Evolutionary conservation across 1,140 invertebrate species (phyloP).

Genomic region (Listronotus oregonensis): DNA sequence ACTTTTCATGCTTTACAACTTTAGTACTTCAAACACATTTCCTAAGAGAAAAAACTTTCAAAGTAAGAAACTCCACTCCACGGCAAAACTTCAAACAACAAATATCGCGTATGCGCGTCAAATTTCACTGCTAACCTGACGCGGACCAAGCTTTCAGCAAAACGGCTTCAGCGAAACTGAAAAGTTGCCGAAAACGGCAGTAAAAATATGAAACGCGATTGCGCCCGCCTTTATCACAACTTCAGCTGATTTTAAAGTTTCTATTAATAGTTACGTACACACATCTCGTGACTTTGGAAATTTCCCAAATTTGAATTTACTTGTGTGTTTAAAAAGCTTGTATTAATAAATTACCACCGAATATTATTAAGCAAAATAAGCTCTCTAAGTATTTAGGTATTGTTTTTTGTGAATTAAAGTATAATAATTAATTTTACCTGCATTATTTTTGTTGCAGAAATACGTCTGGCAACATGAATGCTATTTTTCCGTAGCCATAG

Average conservation of each 20-base stretch:
- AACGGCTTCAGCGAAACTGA: constrained; percentile 20
- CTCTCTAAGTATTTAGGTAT: too few species aligned
- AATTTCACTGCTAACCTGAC: background rate
- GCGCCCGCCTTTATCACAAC: constrained; percentile 20
- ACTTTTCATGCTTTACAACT: constrained; percentile 16
- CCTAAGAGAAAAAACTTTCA: background rate
- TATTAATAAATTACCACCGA: too few species aligned
- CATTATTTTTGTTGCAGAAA: too few species aligned
- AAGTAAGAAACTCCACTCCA: constrained; percentile 14
- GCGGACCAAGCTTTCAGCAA: background rate
- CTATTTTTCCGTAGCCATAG: too few species aligned
- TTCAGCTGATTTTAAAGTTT: constrained; percentile 14
- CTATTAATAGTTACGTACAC: constrained; percentile 13
- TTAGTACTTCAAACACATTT: background rate
- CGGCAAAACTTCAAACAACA: background rate
- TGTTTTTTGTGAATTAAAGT: too few species aligned
- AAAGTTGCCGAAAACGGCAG: constrained; percentile 29
- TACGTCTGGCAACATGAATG: too few species aligned
- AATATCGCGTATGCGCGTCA: background rate
- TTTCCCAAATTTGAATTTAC: background rate
- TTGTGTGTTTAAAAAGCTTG: too few species aligned
- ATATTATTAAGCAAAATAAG: too few species aligned
- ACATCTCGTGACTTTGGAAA: background rate
- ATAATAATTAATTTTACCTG: too few species aligned
- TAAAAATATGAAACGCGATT: constrained; percentile 28